Base-by-base conservation (phyloP, 2,888 invertebrate genomes). In the Reticulitermes lucifugus region DNA sequence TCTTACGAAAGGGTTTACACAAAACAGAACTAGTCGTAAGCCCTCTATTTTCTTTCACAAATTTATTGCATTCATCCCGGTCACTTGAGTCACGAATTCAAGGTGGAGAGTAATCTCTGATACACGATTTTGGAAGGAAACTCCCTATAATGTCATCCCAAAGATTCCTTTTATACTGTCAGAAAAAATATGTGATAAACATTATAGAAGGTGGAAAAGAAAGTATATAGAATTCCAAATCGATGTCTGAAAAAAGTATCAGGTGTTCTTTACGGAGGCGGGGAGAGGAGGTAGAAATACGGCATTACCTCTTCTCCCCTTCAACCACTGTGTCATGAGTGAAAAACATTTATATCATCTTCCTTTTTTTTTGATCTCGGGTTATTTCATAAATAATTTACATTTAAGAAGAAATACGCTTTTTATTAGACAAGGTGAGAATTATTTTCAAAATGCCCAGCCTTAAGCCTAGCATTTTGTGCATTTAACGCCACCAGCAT, bases 141-240 rank as follows among this genome's bases (percentile, higher is more conserved):
- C 22, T 46, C 10, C 25, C 77, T 60, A 60, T 60, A 60, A 60
- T 18, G 60, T n/a, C 60, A 60, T 6, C 22, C 9, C 14, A 60
- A 77, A 46, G n/a, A 51, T n/a, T 46, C 43, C 22, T 77, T 77
- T 77, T 77, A 77, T 77, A 25, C n/a, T 46, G 22, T 77, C 77
- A 46, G 43, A 46, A 25, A 46, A 12, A 51, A 51, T 43, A 77
- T 77, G 77, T 60, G 60, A 60, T 12, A 60, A 22, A 60, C 12
- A 60, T 60, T 60, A 60, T 60, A 60, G 59, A 60, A 60, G 60
- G 60, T 60, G 60, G 6, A n/a, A 1, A 60, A 60, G 9, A 60
- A 60, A 35, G 4, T 35, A 4, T 35, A 35, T 35, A 4, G 35
- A 35, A 60, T 60, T 22, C 60, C 14, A 60, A 60, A 60, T 2